These are phyloP conservation scores for Agrenia bidenticulata DNA, from an alignment of 2,888 invertebrate genomes.

Conservation along the genomic window DNA sequence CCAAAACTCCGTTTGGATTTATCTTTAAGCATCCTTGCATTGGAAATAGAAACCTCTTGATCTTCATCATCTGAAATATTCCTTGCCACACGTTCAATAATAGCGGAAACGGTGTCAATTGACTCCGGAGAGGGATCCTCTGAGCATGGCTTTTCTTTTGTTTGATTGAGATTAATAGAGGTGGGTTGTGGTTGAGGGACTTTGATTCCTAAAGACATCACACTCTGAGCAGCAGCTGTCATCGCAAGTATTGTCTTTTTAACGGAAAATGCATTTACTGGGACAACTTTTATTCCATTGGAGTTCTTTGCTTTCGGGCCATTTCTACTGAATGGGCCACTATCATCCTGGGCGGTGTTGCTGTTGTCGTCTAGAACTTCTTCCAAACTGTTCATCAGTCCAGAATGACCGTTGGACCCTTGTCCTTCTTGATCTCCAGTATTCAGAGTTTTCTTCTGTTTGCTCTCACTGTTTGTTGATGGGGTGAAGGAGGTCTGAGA, in stretches of 20 bases:
- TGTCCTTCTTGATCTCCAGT: neutral
- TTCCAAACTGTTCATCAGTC: neutral
- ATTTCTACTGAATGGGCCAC: neutral
- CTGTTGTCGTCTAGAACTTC: neutral
- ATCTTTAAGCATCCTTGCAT: neutral
- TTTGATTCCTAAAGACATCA: conserved; percentile 29
- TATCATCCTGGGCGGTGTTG: neutral
- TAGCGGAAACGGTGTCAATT: too few relatives aligned
- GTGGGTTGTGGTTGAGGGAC: too few relatives aligned
- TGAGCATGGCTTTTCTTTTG: neutral
- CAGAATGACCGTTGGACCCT: neutral
- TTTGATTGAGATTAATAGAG: neutral
- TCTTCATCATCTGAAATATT: neutral
- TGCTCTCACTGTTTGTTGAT: neutral
- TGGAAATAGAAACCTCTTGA: neutral
- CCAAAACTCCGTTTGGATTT: neutral
- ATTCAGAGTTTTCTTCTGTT: neutral
- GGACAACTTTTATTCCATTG: conserved; percentile 15
- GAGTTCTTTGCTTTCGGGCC: conserved; percentile 16
- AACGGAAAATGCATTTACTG: conserved; percentile 21
- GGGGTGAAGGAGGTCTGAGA: neutral
- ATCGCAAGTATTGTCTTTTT: conserved; percentile 46
- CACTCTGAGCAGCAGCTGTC: conserved; percentile 45
- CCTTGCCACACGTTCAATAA: neutral
- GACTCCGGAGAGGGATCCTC: too few relatives aligned